phyloP scores from a whole-genome alignment of 2,888 invertebrate species.

The Ophion obscuratus region DNA sequence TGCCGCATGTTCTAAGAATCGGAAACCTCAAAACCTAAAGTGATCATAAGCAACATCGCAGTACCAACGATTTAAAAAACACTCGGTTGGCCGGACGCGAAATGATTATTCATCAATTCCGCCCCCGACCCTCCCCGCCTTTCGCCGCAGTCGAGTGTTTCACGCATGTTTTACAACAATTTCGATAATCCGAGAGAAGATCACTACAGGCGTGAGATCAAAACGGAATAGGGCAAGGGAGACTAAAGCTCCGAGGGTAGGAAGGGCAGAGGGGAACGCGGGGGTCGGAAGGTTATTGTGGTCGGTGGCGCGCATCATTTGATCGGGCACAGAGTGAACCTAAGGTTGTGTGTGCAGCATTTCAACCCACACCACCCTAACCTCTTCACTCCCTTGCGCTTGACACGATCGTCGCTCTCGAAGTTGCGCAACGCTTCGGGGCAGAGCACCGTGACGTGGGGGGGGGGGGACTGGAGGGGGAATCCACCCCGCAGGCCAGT shows the following conservation, averaged over 20 bases:
- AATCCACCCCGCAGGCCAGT: conserved; percentile 81
- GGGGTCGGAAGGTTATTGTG: conserved; percentile 79
- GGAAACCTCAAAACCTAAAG: too few species aligned
- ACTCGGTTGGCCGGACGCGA: too few species aligned
- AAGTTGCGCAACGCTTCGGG: conserved; percentile 75
- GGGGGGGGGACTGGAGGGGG: conserved; percentile 71
- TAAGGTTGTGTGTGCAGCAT: conserved; percentile 77
- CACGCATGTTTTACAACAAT: conserved; percentile 37
- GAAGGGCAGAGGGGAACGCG: conserved; percentile 1
- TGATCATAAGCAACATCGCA: too few species aligned
- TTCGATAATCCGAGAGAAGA: conserved; percentile 44
- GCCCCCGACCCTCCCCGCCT: too few species aligned
- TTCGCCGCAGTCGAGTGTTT: conserved; percentile 6
- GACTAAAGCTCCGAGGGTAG: neutral
- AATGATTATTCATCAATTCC: too few species aligned
- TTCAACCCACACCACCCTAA: conserved; percentile 68
- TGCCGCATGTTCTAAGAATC: too few species aligned
- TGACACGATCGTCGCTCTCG: conserved; percentile 67
- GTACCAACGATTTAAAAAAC: too few species aligned
- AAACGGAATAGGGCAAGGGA: conserved; percentile 35
- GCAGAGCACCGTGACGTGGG: conserved; percentile 13
- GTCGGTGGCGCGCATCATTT: conserved; percentile 83
- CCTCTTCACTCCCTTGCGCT: conserved; percentile 53
- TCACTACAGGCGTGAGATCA: conserved; percentile 44
- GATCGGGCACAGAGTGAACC: conserved; percentile 79